Evolutionary conservation across 2,797 vertebrate species (phyloP), one percentile per base, ranked within the genome.

Genomic region (Spondyliosoma cantharus): DNA sequence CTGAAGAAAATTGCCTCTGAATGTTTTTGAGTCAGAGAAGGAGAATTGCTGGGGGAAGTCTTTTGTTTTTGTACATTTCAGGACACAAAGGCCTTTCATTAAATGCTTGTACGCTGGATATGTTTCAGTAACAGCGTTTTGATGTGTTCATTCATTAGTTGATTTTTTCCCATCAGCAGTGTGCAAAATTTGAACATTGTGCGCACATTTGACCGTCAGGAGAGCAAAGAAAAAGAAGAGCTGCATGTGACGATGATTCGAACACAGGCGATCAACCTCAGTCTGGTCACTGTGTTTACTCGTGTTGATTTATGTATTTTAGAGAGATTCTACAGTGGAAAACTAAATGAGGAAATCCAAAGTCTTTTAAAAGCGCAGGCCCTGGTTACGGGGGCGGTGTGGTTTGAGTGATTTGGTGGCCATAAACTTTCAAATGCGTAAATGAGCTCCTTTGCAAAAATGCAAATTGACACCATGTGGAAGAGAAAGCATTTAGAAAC

Each of bases 401-500:
- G 93, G 93, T 94, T 93, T 89, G 72, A 92, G 81, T 81, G 84
- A 92, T 92, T 89, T 86, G 87, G 89, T 89, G 90, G 83, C 90
- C 76, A 81, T 93, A 94, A 93, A 92, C 86, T 91, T 82, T 91
- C 61, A 91, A 94, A 92, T 87, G 91, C 87, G 83, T 90, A 94
- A 95, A 94, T 94, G 93, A 93, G 92, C 91, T 93, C 82, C 91
- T 93, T 92, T 57, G 49, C 91, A 93, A 93, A 94, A 93, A 93
- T 91, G 91, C 90, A 93, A 94, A 95, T 95, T 93, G 93, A 88
- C 91, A 91, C 92, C 94, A 94, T 94, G 94, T 95, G 94, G 91
- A 93, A 93, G 89, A 94, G 90, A 88, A 94, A 93, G 89, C 89
- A 37, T 94, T 93, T 92, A 93, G 93, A 89, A 93, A 89, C 89